A percentile compares a stretch with the other conserved stretches of the same genome.
Evolutionary conservation across 2,797 vertebrate genomes (phyloP).

Genomic region (Allochrocebus solatus): DNA sequence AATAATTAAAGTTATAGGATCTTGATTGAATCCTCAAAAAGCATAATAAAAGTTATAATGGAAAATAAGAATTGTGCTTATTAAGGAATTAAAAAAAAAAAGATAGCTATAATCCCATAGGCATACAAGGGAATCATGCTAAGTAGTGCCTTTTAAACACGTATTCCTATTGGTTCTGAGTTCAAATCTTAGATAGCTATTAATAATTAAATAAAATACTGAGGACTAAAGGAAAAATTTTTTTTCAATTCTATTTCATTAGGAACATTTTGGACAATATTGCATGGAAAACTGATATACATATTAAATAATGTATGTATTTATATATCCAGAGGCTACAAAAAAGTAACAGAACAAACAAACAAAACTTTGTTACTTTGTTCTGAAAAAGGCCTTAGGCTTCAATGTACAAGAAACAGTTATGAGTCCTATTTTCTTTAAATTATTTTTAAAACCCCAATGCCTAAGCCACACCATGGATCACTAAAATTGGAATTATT

Average conservation of each 20-base stretch:
- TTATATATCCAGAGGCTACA: neutral
- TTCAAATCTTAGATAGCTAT: neutral
- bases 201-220: conserved; percentile 18
- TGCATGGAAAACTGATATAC: neutral
- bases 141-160: neutral
- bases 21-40: neutral
- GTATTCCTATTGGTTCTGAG: neutral
- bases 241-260: neutral
- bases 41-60: neutral
- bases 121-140: neutral
- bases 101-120: neutral
- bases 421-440: neutral
- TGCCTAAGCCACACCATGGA: neutral
- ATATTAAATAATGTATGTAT: neutral
- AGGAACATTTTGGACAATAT: neutral
- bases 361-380: neutral
- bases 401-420: neutral
- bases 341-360: neutral
- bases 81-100: neutral
- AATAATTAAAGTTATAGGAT: neutral
- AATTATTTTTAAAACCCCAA: neutral
- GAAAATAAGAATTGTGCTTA: conserved; percentile 18
- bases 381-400: neutral
- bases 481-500: neutral
- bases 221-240: neutral